Evolutionary conservation across 1,140 invertebrate genomes (phyloP).

Genomic region (Diplogasteroides magnus): DNA sequence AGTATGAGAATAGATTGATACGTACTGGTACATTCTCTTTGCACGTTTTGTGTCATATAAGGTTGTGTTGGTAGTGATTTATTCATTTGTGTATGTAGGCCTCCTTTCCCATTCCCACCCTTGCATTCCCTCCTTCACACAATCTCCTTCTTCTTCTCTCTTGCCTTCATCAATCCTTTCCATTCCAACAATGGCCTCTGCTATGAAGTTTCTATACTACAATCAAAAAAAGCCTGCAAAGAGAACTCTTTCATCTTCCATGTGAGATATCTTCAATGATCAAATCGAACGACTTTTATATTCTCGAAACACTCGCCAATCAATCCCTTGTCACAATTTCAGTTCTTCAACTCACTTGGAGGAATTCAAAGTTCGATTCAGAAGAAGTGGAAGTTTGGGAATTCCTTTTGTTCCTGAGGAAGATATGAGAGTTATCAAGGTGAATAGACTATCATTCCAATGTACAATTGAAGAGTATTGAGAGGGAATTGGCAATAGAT

Average conservation of each 20-base stretch:
- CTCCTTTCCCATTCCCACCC: neutral
- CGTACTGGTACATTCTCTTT: too few relatives aligned
- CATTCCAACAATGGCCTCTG: slow-evolving; percentile 40
- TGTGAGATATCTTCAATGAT: too few relatives aligned
- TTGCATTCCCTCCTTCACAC: neutral
- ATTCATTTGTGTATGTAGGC: too few relatives aligned
- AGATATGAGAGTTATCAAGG: slow-evolving; percentile 39
- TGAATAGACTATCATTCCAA: slow-evolving; percentile 27
- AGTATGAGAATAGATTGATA: too few relatives aligned
- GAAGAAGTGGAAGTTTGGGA: slow-evolving; percentile 50
- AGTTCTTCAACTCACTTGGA: slow-evolving; percentile 26
- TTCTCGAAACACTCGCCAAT: neutral
- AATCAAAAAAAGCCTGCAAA: slow-evolving; percentile 34
- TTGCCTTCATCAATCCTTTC: neutral
- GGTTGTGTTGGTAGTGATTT: too few relatives aligned
- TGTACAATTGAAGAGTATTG: neutral
- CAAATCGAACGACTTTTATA: too few relatives aligned
- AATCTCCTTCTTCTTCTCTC: neutral
- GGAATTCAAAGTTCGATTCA: slow-evolving; percentile 51
- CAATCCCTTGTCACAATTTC: neutral
- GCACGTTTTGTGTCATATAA: too few relatives aligned
- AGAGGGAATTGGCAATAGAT: neutral
- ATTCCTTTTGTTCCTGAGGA: slow-evolving; percentile 53
- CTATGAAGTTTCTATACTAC: slow-evolving; percentile 51
- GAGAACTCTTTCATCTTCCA: slow-evolving; percentile 34